phyloP scores from a whole-genome alignment of 2,113 vertebrate genomes.

The Tonatia bakeri region DNA sequence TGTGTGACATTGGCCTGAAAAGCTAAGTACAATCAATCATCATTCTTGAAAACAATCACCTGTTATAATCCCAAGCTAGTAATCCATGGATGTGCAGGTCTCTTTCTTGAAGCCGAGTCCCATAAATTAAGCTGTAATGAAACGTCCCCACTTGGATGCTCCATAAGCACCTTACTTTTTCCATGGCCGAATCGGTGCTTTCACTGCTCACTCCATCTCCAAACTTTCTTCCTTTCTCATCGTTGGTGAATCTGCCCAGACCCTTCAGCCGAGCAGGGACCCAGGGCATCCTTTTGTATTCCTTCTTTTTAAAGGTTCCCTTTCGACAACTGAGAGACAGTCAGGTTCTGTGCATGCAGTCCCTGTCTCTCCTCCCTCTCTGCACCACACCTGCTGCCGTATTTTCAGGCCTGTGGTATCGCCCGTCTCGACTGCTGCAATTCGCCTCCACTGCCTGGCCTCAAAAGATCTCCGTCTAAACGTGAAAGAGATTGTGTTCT shows the following conservation, averaged over 20 bases:
- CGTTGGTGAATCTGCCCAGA: not conserved
- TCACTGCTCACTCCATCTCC: not conserved
- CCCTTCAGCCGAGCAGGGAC: not conserved
- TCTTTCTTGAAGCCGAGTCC: not conserved
- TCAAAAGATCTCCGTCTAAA: too few species aligned
- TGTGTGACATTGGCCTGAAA: not conserved
- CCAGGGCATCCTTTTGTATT: not conserved
- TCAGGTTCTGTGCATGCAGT: rapidly evolving
- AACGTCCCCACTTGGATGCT: not conserved
- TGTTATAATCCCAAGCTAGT: not conserved
- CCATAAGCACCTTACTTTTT: not conserved
- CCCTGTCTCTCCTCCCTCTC: not conserved
- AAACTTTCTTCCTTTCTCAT: not conserved
- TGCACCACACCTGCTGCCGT: too few species aligned
- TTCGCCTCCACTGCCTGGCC: not conserved
- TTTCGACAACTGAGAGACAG: not conserved
- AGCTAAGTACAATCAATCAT: not conserved
- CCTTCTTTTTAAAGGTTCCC: not conserved
- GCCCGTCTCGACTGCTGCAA: rapidly evolving
- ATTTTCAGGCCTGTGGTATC: not conserved
- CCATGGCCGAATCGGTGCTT: too few species aligned
- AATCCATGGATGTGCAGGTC: not conserved
- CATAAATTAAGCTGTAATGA: not conserved
- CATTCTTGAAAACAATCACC: not conserved
- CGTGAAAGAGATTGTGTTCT: not conserved